Evolutionary conservation across 2,888 invertebrate genomes (phyloP).

Genomic region (Microctonus aethiopoides): DNA sequence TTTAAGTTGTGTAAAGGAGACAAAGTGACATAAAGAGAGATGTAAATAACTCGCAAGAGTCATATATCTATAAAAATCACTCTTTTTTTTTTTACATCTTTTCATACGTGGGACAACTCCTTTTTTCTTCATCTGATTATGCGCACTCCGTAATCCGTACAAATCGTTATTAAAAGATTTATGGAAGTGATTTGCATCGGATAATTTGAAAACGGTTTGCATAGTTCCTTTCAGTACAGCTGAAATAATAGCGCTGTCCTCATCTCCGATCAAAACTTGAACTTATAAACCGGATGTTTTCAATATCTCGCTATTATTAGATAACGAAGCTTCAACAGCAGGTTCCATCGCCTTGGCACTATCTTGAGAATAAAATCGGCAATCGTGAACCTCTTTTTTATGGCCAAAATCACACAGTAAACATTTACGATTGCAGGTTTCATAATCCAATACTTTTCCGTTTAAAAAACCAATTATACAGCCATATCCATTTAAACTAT

Average conservation of each 20-base stretch:
- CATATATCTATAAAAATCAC: too few relatives aligned
- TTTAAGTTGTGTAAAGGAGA: too few relatives aligned
- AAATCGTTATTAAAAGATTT: background rate
- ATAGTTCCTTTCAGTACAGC: background rate
- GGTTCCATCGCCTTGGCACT: constrained; percentile 33
- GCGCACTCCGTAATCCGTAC: background rate
- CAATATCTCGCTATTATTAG: background rate
- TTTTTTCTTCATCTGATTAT: background rate
- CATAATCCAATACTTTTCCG: constrained; percentile 23
- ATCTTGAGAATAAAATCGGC: constrained; percentile 30
- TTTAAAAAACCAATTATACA: constrained; percentile 19
- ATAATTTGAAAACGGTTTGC: background rate
- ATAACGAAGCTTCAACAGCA: background rate
- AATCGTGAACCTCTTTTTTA: constrained; percentile 28
- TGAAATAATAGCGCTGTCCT: background rate
- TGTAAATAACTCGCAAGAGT: too few relatives aligned
- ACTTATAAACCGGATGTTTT: background rate
- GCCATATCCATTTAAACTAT: constrained; percentile 26
- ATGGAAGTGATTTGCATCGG: background rate
- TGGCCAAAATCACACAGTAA: constrained; percentile 18
- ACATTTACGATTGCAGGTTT: constrained; percentile 19
- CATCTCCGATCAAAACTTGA: background rate
- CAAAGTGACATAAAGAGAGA: too few relatives aligned
- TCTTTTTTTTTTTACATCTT: too few relatives aligned
- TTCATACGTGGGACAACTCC: background rate